Evolutionary conservation across 2,113 vertebrate species (phyloP), one percentile per base, ranked within the genome.

Genomic region (Spheniscus mendiculus): DNA sequence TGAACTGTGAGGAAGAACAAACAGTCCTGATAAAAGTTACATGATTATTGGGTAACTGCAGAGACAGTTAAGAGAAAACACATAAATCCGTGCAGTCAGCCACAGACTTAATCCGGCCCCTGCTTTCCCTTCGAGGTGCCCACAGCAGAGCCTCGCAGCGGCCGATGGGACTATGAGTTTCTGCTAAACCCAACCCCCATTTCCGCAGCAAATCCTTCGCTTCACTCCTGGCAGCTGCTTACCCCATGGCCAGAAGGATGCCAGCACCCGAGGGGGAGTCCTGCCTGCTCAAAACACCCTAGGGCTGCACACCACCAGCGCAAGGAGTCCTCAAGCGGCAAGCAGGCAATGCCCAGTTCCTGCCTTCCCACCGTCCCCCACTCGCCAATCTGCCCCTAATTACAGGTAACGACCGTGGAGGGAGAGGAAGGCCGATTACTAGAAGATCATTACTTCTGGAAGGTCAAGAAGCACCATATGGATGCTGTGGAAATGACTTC

Each of bases 141-240:
- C 40, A 21, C n/a, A 66, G 78, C 44, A 90, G 55, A 92, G 38
- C 26, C 38, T 53, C 0, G 1, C 1, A 1, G 58, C 6, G 2
- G 22, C 38, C 0, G 0, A 22, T 10, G 6, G 6, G 15, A 36
- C 45, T n/a, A 21, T 20, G 26, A 15, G 4, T 49, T 87, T 69
- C 45, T 78, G 14, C 69, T 69, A 86, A 93, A n/a, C 4, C 27
- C 34, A 25, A 12, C 8, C 26, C 6, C 9, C 17, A 3, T 44
- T 32, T 30, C 32, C 4, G 3, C 36, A 83, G 62, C 15, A 83
- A 47, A 65, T 62, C 25, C 22, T 12, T 65, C 4, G 0, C 14
- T 58, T 70, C 4, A 1, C 40, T 55, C 52, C n/a, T 38, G 22
- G 53, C 20, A 90, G 59, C 36, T 55, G 17, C 63, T 70, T 14